Conservation (phyloP, 2,888 invertebrate species). For the Pseudococcus longispinus region DNA sequence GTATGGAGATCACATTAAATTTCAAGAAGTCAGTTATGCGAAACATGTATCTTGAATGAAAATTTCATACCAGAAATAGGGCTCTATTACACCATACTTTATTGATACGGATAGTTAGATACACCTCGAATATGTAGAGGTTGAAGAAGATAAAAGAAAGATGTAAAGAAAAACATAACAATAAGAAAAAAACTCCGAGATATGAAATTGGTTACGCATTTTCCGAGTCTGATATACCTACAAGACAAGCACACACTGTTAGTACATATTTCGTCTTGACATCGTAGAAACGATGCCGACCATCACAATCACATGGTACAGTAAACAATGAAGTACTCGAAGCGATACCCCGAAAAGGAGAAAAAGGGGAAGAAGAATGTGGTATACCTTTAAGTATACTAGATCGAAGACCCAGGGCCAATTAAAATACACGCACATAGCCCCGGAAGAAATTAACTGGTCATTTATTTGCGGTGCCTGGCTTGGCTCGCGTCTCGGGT, state of each 20-base stretch:
- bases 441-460: conserved; percentile 36
- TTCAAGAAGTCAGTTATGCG: no score
- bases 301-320: background rate
- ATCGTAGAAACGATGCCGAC: background rate
- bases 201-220: background rate
- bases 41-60: no score
- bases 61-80: no score
- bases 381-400: background rate
- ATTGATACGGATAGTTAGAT: background rate
- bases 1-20: no score
- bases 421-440: conserved; percentile 7
- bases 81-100: no score
- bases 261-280: background rate
- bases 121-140: background rate
- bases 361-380: background rate
- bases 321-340: background rate
- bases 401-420: background rate
- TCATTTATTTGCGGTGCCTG: conserved; percentile 13
- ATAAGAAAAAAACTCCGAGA: background rate
- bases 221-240: background rate
- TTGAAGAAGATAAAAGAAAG: background rate
- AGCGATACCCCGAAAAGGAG: background rate
- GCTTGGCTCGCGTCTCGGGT: background rate
- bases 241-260: background rate
- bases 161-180: background rate